Evolutionary conservation across 1,140 invertebrate genomes (phyloP).

Genomic region (Samia ricini): DNA sequence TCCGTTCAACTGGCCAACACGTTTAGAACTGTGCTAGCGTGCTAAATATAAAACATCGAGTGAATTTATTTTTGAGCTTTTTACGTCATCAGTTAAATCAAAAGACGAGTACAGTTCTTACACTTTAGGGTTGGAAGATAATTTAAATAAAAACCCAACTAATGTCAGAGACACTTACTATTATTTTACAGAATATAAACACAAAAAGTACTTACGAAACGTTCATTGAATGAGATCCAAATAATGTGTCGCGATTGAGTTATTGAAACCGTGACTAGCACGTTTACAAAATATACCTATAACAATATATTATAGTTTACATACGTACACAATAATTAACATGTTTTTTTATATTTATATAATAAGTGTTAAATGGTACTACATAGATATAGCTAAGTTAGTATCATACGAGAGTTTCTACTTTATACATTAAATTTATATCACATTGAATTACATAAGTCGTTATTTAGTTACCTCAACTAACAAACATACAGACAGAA

Average conservation of each 20-base stretch:
- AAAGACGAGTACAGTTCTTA: constrained; percentile 17
- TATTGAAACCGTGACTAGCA: constrained; percentile 14
- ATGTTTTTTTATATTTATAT: neutral
- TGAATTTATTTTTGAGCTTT: constrained; percentile 73
- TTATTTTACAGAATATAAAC: constrained; percentile 3
- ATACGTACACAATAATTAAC: constrained; percentile 1
- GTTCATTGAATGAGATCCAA: constrained; percentile 37
- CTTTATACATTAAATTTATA: too few relatives aligned
- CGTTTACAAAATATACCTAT: constrained; percentile 13
- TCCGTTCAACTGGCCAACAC: constrained; percentile 62
- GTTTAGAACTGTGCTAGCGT: constrained; percentile 55
- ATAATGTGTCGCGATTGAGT: constrained; percentile 16
- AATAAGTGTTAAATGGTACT: too few relatives aligned
- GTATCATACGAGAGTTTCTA: too few relatives aligned
- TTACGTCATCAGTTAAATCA: constrained; percentile 66
- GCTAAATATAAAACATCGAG: constrained; percentile 77
- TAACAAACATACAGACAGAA: too few relatives aligned
- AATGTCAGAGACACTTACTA: neutral
- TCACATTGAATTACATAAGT: too few relatives aligned
- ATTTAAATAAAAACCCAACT: neutral
- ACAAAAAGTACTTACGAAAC: constrained; percentile 15
- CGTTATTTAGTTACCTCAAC: too few relatives aligned
- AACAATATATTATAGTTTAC: constrained; percentile 3
- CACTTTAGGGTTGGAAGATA: neutral
- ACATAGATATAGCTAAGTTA: too few relatives aligned